These are phyloP conservation scores for Hypotaenidia philippensis DNA, from an alignment of 2,797 vertebrate genomes.

Conservation along the genomic window DNA sequence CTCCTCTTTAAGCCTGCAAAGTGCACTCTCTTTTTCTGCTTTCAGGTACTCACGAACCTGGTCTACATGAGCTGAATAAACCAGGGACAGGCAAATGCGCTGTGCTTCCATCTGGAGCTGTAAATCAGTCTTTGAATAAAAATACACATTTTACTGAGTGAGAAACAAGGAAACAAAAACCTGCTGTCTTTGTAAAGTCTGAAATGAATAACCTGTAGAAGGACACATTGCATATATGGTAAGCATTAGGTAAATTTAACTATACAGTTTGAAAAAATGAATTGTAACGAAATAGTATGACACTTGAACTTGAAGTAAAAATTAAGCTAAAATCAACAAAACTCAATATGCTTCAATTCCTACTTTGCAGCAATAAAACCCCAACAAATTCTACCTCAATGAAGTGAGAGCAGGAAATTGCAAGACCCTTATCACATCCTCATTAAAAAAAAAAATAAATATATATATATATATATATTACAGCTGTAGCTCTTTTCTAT, in stretches of 20 bases:
- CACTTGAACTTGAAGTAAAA: not conserved
- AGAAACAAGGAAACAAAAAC: not conserved
- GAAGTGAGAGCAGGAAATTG: not conserved
- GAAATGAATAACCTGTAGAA: not conserved
- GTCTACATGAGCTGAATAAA: conserved; percentile 92
- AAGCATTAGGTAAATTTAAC: not conserved
- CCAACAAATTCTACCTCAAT: rapidly evolving
- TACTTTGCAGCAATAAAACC: not conserved
- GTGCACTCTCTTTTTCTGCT: conserved; percentile 83
- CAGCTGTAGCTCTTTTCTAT: not conserved
- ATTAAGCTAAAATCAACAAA: not conserved
- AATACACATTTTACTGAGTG: not conserved
- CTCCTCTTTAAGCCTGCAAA: conserved; percentile 82
- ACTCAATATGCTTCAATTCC: not conserved
- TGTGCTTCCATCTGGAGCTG: conserved; percentile 93
- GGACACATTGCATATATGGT: not conserved
- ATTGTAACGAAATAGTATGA: not conserved
- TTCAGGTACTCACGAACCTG: conserved; percentile 84
- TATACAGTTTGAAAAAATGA: not conserved
- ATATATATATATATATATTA: not conserved
- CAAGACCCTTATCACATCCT: not conserved
- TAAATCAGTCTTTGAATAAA: conserved; percentile 86
- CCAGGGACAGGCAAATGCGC: conserved; percentile 91
- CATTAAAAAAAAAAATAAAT: not conserved
- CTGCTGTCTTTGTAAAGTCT: not conserved